Evolutionary conservation across 2,113 vertebrate genomes (phyloP).

Genomic region (Engraulis encrasicolus): DNA sequence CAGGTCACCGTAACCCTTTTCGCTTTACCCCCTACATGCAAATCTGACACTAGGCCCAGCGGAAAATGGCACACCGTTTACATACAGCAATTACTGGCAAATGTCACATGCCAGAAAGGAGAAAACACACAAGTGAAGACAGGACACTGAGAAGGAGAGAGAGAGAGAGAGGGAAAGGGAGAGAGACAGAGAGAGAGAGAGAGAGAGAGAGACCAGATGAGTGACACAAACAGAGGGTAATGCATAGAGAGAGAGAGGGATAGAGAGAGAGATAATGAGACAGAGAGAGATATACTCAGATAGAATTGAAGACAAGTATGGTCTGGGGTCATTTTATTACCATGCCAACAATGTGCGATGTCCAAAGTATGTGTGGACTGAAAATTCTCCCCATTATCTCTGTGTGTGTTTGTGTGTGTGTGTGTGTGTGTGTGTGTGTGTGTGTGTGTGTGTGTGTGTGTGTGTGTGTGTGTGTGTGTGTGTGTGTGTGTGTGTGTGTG

Average conservation of each 20-base stretch:
- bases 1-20: conserved; percentile 22
- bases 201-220: background rate
- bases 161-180: background rate
- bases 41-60: conserved; percentile 4
- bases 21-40: background rate
- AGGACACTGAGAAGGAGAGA: background rate
- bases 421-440: conserved; percentile 11
- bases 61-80: conserved; percentile 36
- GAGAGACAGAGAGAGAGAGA: too few species aligned
- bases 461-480: conserved; percentile 21
- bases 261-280: too few species aligned
- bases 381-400: background rate
- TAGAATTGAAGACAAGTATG: too few species aligned
- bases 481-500: background rate
- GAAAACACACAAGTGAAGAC: background rate
- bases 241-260: too few species aligned
- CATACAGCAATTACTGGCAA: conserved; percentile 54
- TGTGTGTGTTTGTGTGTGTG: background rate
- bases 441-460: conserved; percentile 14
- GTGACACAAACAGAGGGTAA: background rate
- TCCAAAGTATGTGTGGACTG: background rate
- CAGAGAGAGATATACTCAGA: too few species aligned
- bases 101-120: conserved; percentile 34
- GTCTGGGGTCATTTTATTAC: background rate
- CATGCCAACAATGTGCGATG: background rate